Evolutionary conservation across 2,888 invertebrate genomes (phyloP).

Genomic region (Pollenia angustigena): DNA sequence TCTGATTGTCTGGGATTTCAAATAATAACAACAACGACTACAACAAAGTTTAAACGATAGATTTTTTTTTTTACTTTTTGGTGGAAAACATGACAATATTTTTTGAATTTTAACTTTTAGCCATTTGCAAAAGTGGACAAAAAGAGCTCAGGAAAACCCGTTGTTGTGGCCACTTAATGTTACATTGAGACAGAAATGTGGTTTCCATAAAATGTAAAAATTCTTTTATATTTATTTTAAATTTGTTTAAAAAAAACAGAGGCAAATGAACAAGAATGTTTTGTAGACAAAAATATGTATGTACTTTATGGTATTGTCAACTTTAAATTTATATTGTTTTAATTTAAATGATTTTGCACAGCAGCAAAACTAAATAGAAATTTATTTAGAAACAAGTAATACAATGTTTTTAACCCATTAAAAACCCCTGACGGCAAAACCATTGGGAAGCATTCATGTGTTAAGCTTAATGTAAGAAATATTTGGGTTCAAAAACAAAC

Average conservation of each 20-base stretch:
- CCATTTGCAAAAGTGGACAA: constrained; percentile 9
- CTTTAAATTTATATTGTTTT: constrained; percentile 62
- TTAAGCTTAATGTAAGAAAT: too few relatives aligned
- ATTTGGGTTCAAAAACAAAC: too few relatives aligned
- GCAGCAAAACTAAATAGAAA: constrained; percentile 2
- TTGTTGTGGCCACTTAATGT: constrained; percentile 74
- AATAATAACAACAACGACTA: constrained; percentile 28
- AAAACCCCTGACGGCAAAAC: too few relatives aligned
- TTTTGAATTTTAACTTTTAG: constrained; percentile 24
- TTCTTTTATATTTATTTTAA: constrained; percentile 9
- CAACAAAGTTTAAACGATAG: constrained; percentile 44
- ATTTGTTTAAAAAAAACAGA: neutral
- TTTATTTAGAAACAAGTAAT: too few relatives aligned
- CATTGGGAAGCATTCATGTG: too few relatives aligned
- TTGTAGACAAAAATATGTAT: constrained; percentile 27
- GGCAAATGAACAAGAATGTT: constrained; percentile 9
- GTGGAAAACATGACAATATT: constrained; percentile 49
- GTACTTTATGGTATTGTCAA: constrained; percentile 31
- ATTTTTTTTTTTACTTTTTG: constrained; percentile 48
- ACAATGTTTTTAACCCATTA: too few relatives aligned
- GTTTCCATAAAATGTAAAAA: constrained; percentile 58
- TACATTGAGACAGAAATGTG: constrained; percentile 68
- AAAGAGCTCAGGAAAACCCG: constrained; percentile 6
- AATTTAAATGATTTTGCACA: constrained; percentile 53
- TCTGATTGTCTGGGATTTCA: constrained; percentile 70